Base-by-base conservation (phyloP, 2,888 invertebrate species). In the Dorcus parallelipipedus region DNA sequence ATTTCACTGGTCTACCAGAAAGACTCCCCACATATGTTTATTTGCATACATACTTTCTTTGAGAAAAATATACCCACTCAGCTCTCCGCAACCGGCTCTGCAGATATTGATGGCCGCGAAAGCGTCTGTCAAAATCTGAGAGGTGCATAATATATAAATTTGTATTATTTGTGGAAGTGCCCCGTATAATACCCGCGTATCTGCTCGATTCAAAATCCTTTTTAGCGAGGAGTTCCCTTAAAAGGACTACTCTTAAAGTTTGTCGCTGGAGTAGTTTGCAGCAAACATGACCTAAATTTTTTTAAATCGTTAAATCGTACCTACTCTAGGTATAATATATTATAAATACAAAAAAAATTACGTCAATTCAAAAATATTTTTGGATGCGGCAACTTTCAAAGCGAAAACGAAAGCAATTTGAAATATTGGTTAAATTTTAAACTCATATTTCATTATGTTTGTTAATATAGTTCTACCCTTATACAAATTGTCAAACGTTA, bases 21-120 rank as follows among this genome's bases (percentile, higher is more conserved):
- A 49, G 49, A 49, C 49, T 49, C 70, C 70, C 69, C 67, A 66
- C 74, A 70, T 73, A 75, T 72, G 75, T 75, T 75, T 75, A 76
- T 76, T 76, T 76, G 73, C 74, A 74, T 75, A 73, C 65, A 72
- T 70, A 73, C 71, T 71, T 73, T 71, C 71, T 73, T 73, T 71
- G 72, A 74, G 75, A 76, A 76, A 76, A 77, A 76, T 76, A 75
- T 71, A 76, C 73, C 74, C 76, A 76, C 76, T 77, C 75, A 74
- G 72, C 73, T 55, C 52, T 54, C 52, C 56, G 51, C 49, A 52
- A 40, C 56, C 48, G 39, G 47, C 50, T 74, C 72, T 72, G 66
- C 66, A 71, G 74, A 65, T 67, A 76, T 76, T 76, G 76, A 76
- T 76, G 74, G 76, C 72, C 68, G 65, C 71, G 71, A 75, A 71